Evolutionary conservation across 2,888 invertebrate genomes (phyloP), one percentile per base, ranked within the genome.

Genomic region (Xestia ashworthii): DNA sequence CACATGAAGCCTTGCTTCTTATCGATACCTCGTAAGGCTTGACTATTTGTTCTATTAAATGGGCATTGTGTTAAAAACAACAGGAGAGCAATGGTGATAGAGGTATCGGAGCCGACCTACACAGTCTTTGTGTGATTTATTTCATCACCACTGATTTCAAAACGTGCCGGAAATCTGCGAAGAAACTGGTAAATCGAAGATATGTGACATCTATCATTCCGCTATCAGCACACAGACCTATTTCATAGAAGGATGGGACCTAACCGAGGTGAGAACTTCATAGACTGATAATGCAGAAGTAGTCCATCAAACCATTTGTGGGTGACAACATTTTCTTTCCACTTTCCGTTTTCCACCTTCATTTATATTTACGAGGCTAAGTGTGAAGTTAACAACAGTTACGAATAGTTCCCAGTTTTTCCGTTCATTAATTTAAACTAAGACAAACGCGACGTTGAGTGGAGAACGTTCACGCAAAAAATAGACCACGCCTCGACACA

Each of bases 361-460:
- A 71, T 53, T 68, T 32, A 48, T 41, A 64, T 74, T 72, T 72
- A 62, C 71, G 32, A 58, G 50, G 22, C 4, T 55, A 44, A 75
- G 11, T 76, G 48, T 77, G 41, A 77, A 76, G 62, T 82, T 67
- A 53, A 71, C 76, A 82, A 69, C 67, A 65, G 65, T 86, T 71
- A 60, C 50, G 41, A 60, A 48, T 75, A 65, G 53, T 65, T 64
- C 19, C 11, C 58, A 84, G 77, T 85, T 84, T 85, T 84, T 84
- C 73, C 53, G 32, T 53, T 25, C 87, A 87, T 85, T 87, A 77
- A 81, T 85, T 84, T 84, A 69, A 74, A 75, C 78, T 87, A 84
- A 74, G 81, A 73, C 76, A 69, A 78, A 84, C 64, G 62, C 16
- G 72, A 75, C 55, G 76, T 68, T 67, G 55, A 76, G 85, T 76